Evolutionary conservation across 1,140 invertebrate genomes (phyloP), one percentile per base, ranked within the genome.

Genomic region (Nephila pilipes): DNA sequence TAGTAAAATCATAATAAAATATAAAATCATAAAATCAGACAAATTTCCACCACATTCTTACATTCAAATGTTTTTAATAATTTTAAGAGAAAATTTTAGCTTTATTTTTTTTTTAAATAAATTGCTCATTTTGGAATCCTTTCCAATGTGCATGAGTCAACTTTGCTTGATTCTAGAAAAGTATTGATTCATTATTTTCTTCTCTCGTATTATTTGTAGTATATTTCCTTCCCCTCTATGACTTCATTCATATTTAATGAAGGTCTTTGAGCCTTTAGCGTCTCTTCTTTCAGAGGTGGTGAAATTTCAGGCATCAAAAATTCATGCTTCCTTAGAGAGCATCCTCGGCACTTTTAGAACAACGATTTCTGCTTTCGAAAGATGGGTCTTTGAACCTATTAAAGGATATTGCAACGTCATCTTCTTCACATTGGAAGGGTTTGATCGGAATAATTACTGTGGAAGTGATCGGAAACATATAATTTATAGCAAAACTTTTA

Each of bases 401-500:
- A 75, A 75, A 75, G 20, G 32, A 75, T 75, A 75, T 32, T 12
- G 16, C 29, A 16, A 75, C 69, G 29, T 29, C 69, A 32, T 75
- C 69, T 25, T 14, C 63, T 25, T 6, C 32, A 18, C 16, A 18
- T 20, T 75, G 14, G 69, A 36, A 32, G 69, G 32, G 32, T 75
- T 32, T 75, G 25, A 75, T 32, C 69, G 69, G 29, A 32, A 18
- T 32, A 75, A 32, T 75, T 32, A 32, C 32, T 32, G 1, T 10
- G 32, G 18, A 75, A 75, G 69, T 75, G 32, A 75, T 75, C 69
- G 69, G 65, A 75, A 75, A 75, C 14, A 5, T 25, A 36, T 75
- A 75, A 75, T 75, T 75, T 75, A 75, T 75, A 36, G 69, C 69
- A 36, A 75, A 75, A 75, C 69, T 75, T 75, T 75, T 60, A 60